These are phyloP conservation scores for Notechis scutatus DNA, from an alignment of 2,113 vertebrate genomes.

Conservation along the genomic window DNA sequence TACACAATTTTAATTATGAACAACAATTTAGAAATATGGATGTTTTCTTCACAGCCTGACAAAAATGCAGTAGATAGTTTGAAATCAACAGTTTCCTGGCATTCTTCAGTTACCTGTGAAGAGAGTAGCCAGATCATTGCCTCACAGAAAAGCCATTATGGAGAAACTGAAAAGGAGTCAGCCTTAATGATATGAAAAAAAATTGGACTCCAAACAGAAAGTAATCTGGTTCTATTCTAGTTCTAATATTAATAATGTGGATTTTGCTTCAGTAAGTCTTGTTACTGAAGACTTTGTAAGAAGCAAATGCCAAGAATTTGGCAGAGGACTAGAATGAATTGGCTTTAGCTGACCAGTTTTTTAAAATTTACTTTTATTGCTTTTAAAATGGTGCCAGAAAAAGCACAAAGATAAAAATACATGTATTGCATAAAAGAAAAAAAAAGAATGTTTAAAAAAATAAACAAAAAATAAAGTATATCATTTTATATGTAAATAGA, in stretches of 20 bases:
- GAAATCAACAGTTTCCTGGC: background rate
- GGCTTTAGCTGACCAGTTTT: background rate
- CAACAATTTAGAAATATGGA: background rate
- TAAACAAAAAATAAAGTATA: background rate
- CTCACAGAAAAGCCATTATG: background rate
- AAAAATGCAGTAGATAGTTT: background rate
- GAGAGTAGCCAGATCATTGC: background rate
- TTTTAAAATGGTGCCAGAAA: background rate
- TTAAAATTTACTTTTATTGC: background rate
- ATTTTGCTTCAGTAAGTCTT: background rate
- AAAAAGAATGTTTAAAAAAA: background rate
- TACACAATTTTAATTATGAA: background rate
- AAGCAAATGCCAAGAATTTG: background rate
- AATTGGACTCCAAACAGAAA: background rate
- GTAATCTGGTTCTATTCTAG: background rate
- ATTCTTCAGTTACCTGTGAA: background rate
- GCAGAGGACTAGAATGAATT: background rate
- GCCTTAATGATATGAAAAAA: background rate
- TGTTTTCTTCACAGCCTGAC: background rate
- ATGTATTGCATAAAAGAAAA: background rate
- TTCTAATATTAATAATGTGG: background rate
- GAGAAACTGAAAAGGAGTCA: background rate
- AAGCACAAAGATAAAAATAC: background rate
- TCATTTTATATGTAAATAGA: background rate
- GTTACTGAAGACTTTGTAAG: background rate